Evolutionary conservation across 2,113 vertebrate species (phyloP).

Genomic region (Variabilichromis moorii): DNA sequence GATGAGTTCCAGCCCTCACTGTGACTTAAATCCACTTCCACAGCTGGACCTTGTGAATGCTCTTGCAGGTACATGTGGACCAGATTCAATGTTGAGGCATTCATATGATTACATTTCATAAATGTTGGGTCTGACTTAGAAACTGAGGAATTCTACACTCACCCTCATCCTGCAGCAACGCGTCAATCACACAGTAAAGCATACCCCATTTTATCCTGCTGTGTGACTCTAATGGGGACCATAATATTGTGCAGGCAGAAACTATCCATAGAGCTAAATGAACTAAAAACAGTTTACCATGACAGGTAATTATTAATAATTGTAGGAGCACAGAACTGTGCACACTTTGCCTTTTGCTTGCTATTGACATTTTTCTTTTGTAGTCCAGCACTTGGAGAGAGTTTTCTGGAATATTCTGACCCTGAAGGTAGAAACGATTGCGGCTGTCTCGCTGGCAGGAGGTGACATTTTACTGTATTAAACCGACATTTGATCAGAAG

Average conservation of each 20-base stretch:
- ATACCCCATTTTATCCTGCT: neutral
- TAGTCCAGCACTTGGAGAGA: neutral
- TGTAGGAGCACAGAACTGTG: neutral
- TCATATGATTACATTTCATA: neutral
- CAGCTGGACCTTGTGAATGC: neutral
- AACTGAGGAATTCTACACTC: neutral
- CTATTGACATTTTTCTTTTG: neutral
- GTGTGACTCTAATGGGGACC: neutral
- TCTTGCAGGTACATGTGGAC: neutral
- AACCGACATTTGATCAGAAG: neutral
- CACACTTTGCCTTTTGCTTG: neutral
- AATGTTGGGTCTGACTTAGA: neutral
- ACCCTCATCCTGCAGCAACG: neutral
- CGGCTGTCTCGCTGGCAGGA: neutral
- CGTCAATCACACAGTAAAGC: neutral
- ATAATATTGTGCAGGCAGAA: neutral
- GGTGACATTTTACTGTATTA: neutral
- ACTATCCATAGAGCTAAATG: neutral
- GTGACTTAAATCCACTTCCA: neutral
- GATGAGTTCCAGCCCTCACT: neutral
- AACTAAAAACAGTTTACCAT: neutral
- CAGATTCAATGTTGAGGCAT: neutral
- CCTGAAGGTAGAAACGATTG: slow-evolving; percentile 79
- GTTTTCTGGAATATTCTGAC: neutral
- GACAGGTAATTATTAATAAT: neutral